Conservation (phyloP, 1,140 invertebrate species). For the Ceratosolen fusciceps region DNA sequence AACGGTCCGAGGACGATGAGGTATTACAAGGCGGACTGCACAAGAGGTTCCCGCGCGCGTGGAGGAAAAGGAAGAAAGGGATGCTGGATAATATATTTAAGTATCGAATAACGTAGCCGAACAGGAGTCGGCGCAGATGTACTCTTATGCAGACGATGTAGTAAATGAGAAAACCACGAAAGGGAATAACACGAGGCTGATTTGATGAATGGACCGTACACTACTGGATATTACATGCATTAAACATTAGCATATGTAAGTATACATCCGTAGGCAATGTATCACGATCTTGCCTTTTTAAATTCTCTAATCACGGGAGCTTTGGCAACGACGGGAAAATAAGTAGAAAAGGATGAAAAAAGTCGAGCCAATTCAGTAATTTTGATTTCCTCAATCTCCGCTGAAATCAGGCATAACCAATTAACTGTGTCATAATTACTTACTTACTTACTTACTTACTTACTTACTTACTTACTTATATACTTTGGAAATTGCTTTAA, state of each 20-base stretch:
- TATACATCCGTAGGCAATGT: slow-evolving; percentile 9
- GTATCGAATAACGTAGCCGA: slow-evolving; percentile 5
- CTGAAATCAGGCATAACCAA: background rate
- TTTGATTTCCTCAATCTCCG: background rate
- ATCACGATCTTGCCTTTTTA: background rate
- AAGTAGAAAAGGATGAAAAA: background rate
- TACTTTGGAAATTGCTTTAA: background rate
- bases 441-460: too few species aligned
- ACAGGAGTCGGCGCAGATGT: background rate
- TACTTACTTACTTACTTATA: too few species aligned
- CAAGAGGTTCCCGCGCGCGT: background rate
- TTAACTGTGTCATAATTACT: background rate
- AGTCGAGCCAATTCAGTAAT: background rate
- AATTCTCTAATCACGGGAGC: background rate
- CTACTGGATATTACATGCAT: background rate
- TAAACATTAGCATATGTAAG: slow-evolving; percentile 10
- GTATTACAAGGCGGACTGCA: background rate
- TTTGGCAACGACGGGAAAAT: background rate
- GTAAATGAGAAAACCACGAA: slow-evolving; percentile 11
- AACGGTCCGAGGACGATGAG: background rate
- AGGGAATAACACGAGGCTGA: slow-evolving; percentile 7
- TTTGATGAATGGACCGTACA: slow-evolving; percentile 8
- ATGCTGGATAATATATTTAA: background rate
- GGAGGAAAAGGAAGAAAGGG: background rate
- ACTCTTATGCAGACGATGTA: background rate